These are phyloP conservation scores for Fratercula arctica DNA, from an alignment of 2,797 vertebrate genomes.

Conservation along the genomic window DNA sequence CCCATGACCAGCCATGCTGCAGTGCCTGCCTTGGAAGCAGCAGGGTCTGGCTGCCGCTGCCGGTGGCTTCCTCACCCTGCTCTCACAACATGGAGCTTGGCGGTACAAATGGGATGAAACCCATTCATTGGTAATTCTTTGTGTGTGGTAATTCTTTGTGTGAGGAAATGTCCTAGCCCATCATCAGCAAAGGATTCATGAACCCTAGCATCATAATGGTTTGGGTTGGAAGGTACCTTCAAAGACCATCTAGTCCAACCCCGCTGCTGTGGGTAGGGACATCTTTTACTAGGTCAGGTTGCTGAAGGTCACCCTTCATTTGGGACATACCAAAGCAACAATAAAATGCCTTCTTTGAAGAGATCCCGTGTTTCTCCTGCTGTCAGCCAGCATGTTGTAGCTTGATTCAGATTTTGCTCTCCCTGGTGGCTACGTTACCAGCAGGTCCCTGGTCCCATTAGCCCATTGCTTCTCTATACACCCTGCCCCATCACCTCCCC, in stretches of 20 bases:
- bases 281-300: background rate
- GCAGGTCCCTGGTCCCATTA: background rate
- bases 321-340: background rate
- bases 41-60: rapidly evolving
- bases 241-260: background rate
- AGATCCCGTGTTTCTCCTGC: background rate
- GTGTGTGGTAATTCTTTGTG: background rate
- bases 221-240: background rate
- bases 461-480: background rate
- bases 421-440: background rate
- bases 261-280: background rate
- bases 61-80: background rate
- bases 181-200: background rate
- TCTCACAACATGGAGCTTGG: background rate
- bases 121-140: background rate
- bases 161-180: background rate
- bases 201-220: background rate
- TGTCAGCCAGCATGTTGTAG: background rate
- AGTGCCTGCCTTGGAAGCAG: background rate
- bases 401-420: background rate
- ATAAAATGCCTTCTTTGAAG: background rate
- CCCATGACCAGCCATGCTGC: rapidly evolving
- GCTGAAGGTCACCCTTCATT: background rate
- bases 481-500: background rate
- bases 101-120: background rate